Conservation (phyloP, 1,140 invertebrate species). For the Drosophila asahinai region DNA sequence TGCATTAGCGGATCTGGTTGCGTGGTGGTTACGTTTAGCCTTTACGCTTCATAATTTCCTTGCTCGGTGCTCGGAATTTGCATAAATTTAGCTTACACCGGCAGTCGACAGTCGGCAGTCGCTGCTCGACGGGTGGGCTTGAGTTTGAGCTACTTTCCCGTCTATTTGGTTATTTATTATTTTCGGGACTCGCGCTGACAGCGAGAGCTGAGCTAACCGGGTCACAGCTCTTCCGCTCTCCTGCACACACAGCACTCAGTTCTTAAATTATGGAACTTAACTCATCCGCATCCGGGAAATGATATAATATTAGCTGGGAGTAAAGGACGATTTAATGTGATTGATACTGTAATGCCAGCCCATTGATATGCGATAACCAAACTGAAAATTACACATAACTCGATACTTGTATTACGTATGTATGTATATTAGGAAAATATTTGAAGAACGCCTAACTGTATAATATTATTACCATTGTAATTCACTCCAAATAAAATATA, state of each 20-base stretch:
- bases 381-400: slow-evolving; percentile 7
- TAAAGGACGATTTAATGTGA: slow-evolving; percentile 49
- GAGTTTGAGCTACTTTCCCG: slow-evolving; percentile 5
- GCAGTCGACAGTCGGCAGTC: not conserved
- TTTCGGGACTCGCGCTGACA: slow-evolving; percentile 36
- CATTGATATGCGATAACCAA: slow-evolving; percentile 33
- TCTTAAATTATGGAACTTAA: not conserved
- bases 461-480: slow-evolving; percentile 20
- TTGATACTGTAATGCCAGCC: slow-evolving; percentile 59
- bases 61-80: slow-evolving; percentile 31
- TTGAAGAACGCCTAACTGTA: slow-evolving; percentile 17
- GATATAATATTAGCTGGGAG: slow-evolving; percentile 8
- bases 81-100: slow-evolving; percentile 53
- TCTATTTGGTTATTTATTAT: slow-evolving; percentile 55
- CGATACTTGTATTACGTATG: not conserved
- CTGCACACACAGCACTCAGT: not conserved
- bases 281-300: not conserved
- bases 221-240: not conserved
- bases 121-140: slow-evolving; percentile 4
- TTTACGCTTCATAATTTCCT: slow-evolving; percentile 65
- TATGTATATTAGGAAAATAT: slow-evolving; percentile 28
- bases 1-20: slow-evolving; percentile 22
- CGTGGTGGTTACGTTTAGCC: slow-evolving; percentile 38
- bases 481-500: slow-evolving; percentile 31
- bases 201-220: slow-evolving; percentile 6